These are phyloP conservation scores for Cavia porcellus DNA, from an alignment of 2,113 vertebrate genomes.

Conservation along the genomic window DNA sequence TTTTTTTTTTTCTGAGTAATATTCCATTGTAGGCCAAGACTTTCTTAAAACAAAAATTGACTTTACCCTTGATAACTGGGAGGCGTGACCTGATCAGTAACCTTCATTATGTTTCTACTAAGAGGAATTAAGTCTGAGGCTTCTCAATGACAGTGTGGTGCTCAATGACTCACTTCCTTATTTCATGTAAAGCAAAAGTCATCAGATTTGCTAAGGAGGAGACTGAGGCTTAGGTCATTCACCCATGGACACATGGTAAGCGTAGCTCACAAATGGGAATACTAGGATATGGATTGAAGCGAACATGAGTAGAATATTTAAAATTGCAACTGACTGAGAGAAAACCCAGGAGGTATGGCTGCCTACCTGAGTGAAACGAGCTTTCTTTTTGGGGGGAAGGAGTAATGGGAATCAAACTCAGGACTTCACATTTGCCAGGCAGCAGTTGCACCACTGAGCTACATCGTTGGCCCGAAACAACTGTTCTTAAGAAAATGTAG, in stretches of 20 bases:
- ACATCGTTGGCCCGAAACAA: too few species aligned
- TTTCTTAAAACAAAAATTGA: neutral
- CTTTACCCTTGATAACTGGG: neutral
- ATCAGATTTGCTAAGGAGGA: neutral
- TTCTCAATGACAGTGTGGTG: neutral
- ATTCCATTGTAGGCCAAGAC: too few species aligned
- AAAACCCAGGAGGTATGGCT: neutral
- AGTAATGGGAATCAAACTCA: too few species aligned
- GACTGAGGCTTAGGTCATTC: neutral
- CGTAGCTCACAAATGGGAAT: neutral
- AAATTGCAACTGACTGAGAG: constrained; percentile 11
- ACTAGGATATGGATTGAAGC: neutral
- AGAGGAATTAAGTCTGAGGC: neutral
- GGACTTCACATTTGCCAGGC: too few species aligned
- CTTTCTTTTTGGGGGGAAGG: too few species aligned
- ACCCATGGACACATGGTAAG: neutral
- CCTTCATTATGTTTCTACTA: neutral
- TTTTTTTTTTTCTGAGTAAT: too few species aligned
- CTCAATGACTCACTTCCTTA: neutral
- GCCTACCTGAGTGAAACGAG: neutral
- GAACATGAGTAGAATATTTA: neutral
- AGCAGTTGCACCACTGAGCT: too few species aligned
- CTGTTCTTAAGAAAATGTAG: neutral
- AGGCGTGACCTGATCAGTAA: neutral
- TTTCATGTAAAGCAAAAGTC: neutral